Conservation (phyloP, 2,797 vertebrate species). For the Hybognathus amarus region DNA sequence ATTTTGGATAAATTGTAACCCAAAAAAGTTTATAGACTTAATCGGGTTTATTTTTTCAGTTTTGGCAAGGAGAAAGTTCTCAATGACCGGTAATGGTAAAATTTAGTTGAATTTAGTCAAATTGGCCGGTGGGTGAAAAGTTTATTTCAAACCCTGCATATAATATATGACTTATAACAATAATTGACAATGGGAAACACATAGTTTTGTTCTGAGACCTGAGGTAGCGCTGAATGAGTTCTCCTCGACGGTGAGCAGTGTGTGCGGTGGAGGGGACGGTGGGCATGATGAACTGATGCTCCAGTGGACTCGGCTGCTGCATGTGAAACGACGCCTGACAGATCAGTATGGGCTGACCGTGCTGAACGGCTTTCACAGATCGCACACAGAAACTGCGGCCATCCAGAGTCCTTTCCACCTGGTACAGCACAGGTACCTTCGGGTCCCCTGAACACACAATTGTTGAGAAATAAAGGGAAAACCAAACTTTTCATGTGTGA, state of each 20-base stretch:
- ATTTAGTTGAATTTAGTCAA: too few species aligned
- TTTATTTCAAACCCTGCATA: too few species aligned
- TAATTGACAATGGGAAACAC: too few species aligned
- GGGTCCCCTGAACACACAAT: conserved; percentile 83
- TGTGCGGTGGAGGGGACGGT: conserved; percentile 82
- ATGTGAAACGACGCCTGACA: conserved; percentile 92
- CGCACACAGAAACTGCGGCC: conserved; percentile 90
- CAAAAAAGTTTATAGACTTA: too few species aligned
- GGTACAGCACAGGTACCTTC: conserved; percentile 88
- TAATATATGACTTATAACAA: too few species aligned
- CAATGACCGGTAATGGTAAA: too few species aligned
- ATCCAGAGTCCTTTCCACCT: conserved; percentile 89
- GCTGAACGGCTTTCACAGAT: conserved; percentile 90
- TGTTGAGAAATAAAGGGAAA: background rate
- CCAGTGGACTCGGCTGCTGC: conserved; percentile 83
- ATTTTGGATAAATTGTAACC: too few species aligned
- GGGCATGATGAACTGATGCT: conserved; percentile 93
- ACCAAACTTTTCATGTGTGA: background rate
- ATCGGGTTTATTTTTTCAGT: too few species aligned
- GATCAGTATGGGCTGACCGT: conserved; percentile 88
- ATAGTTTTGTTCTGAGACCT: conserved; percentile 58
- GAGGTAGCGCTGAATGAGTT: conserved; percentile 84
- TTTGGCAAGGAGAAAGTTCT: too few species aligned
- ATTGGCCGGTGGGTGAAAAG: too few species aligned
- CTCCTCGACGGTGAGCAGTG: conserved; percentile 82